Evolutionary conservation across 2,797 vertebrate genomes (phyloP).

Genomic region (Typhlichthys eigenmanni): DNA sequence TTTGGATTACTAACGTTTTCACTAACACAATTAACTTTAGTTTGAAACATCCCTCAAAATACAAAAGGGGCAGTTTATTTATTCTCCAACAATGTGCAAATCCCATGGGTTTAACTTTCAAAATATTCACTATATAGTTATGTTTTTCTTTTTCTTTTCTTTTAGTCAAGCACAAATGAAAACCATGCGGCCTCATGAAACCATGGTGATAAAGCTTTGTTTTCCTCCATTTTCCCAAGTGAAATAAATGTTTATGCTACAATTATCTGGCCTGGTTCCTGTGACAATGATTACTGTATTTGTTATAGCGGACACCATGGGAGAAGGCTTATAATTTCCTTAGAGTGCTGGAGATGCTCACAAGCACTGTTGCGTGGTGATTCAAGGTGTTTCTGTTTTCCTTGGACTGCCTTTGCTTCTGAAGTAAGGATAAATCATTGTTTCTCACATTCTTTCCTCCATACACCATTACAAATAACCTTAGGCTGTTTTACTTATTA

Average conservation of each 20-base stretch:
- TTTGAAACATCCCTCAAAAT: background rate
- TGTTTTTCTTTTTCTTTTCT: constrained; percentile 21
- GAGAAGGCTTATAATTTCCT: constrained; percentile 43
- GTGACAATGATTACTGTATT: constrained; percentile 64
- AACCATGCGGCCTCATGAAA: constrained; percentile 58
- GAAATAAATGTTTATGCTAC: constrained; percentile 70
- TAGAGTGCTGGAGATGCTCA: constrained; percentile 54
- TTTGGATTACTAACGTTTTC: constrained; percentile 21
- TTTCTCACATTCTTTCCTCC: constrained; percentile 48
- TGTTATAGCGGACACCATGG: constrained; percentile 63
- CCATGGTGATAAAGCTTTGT: constrained; percentile 63
- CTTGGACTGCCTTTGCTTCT: constrained; percentile 40
- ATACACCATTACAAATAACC: constrained; percentile 33
- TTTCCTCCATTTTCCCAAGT: constrained; percentile 57
- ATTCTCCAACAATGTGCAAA: constrained; percentile 24
- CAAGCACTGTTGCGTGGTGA: constrained; percentile 42
- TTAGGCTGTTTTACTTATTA: constrained; percentile 46
- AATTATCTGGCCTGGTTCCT: constrained; percentile 64
- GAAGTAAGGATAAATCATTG: constrained; percentile 50
- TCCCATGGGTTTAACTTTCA: constrained; percentile 18
- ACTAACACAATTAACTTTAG: background rate
- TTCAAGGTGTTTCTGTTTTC: constrained; percentile 61
- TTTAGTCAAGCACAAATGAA: constrained; percentile 56
- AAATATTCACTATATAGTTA: constrained; percentile 34
- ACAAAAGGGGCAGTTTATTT: constrained; percentile 20